A percentile compares a stretch with the other conserved stretches of the same genome.
Evolutionary conservation across 1,140 invertebrate species (phyloP).

Genomic region (Pentalonia nigronervosa): DNA sequence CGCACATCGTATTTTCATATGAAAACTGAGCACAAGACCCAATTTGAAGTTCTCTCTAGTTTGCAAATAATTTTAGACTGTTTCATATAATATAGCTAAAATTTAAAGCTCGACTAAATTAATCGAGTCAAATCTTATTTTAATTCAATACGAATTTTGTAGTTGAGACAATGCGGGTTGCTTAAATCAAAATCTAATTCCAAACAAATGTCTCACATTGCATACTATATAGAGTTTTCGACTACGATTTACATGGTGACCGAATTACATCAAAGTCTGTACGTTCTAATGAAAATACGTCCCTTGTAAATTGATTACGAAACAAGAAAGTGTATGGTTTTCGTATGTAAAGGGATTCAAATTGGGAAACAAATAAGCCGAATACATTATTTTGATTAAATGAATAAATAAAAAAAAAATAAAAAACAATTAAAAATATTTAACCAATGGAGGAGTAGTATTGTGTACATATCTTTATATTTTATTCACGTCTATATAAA

Average conservation of each 20-base stretch:
- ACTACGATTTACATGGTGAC: constrained; percentile 17
- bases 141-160: constrained; percentile 27
- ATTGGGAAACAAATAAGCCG: not conserved
- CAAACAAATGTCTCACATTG: constrained; percentile 15
- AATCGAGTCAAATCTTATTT: not conserved
- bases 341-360: constrained; percentile 19
- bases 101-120: not conserved
- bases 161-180: constrained; percentile 15
- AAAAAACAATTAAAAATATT: not conserved
- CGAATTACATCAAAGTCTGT: constrained; percentile 41
- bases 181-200: constrained; percentile 43
- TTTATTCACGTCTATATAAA: not conserved
- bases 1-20: not conserved
- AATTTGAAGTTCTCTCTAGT: not conserved
- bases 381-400: constrained; percentile 8
- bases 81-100: not conserved
- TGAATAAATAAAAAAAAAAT: not conserved
- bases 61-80: not conserved
- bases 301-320: constrained; percentile 43
- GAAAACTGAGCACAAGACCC: not conserved
- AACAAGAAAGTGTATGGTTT: constrained; percentile 32
- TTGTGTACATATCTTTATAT: not conserved
- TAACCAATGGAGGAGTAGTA: not conserved
- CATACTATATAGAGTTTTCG: not conserved
- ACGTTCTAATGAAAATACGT: constrained; percentile 27